Percentiles rank a stretch among this genome's conserved stretches.
phyloP scores from a whole-genome alignment of 2,797 vertebrate genomes.

The Echiichthys vipera region DNA sequence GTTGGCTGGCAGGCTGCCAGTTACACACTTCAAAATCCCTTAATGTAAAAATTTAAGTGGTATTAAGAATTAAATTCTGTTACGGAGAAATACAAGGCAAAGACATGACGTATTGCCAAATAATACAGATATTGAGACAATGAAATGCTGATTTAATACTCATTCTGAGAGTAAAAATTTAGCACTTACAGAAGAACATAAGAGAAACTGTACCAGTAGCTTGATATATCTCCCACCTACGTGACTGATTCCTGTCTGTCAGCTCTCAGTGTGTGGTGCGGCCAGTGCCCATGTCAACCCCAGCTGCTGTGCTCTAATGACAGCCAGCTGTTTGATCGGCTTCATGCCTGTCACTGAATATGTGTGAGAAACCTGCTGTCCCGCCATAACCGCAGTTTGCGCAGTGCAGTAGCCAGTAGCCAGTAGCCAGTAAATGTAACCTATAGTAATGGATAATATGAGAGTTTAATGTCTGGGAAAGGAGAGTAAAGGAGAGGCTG shows the following conservation, averaged over 20 bases:
- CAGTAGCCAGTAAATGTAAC: conserved; percentile 58
- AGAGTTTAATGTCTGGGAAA: conserved; percentile 47
- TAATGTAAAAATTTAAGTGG: too few species aligned
- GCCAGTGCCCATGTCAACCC: conserved; percentile 54
- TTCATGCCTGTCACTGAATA: conserved; percentile 78
- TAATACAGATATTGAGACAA: too few species aligned
- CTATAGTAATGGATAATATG: conserved; percentile 56
- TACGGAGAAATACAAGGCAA: too few species aligned
- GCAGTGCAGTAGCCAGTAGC: too few species aligned
- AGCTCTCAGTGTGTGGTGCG: conserved; percentile 28
- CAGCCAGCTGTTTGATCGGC: conserved; percentile 79
- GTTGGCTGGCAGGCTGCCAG: too few species aligned
- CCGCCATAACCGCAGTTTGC: conserved; percentile 43
- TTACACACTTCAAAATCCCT: too few species aligned
- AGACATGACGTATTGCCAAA: too few species aligned
- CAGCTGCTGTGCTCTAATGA: conserved; percentile 79
- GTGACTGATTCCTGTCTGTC: conserved; percentile 57
- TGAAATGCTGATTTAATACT: too few species aligned
- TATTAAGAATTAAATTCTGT: too few species aligned
- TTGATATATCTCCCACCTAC: conserved; percentile 29
- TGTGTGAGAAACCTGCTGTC: conserved; percentile 79
- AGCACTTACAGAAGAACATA: background rate
- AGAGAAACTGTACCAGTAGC: conserved; percentile 6
- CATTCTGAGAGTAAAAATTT: too few species aligned
- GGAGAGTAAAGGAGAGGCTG: conserved; percentile 16